These are phyloP conservation scores for Urocynchramus pylzowi DNA, from an alignment of 2,113 vertebrate species.

Conservation along the genomic window DNA sequence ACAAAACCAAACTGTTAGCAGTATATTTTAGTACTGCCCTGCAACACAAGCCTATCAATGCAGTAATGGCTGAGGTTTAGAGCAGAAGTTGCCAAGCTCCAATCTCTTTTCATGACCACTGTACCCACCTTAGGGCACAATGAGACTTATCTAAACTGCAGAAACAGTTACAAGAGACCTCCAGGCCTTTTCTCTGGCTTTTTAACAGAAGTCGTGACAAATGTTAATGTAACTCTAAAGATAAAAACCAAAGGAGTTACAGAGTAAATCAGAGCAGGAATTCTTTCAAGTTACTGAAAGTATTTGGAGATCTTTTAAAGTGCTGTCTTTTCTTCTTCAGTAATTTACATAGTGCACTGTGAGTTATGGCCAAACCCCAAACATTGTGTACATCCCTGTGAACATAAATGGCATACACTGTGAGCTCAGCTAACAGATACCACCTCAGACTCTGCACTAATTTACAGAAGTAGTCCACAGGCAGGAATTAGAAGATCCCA, in stretches of 20 bases:
- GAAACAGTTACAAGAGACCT: background rate
- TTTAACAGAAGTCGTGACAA: background rate
- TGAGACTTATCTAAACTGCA: background rate
- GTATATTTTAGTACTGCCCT: background rate
- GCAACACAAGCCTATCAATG: background rate
- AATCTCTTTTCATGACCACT: background rate
- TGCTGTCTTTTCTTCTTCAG: background rate
- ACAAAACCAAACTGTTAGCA: background rate
- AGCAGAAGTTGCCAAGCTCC: background rate
- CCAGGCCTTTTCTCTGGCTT: background rate
- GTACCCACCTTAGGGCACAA: background rate
- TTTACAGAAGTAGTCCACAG: background rate
- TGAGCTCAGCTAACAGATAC: background rate
- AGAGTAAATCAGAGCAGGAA: background rate
- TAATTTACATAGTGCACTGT: background rate
- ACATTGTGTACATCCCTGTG: background rate
- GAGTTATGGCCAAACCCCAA: background rate
- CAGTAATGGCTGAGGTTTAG: background rate
- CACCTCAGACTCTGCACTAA: background rate
- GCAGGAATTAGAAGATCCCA: background rate
- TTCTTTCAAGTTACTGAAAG: background rate
- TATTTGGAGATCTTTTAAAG: background rate
- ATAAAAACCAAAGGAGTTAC: background rate
- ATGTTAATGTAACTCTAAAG: background rate
- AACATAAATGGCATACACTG: background rate